phyloP scores from a whole-genome alignment of 2,888 invertebrate species.

The Dasysyrphus tricinctus region DNA sequence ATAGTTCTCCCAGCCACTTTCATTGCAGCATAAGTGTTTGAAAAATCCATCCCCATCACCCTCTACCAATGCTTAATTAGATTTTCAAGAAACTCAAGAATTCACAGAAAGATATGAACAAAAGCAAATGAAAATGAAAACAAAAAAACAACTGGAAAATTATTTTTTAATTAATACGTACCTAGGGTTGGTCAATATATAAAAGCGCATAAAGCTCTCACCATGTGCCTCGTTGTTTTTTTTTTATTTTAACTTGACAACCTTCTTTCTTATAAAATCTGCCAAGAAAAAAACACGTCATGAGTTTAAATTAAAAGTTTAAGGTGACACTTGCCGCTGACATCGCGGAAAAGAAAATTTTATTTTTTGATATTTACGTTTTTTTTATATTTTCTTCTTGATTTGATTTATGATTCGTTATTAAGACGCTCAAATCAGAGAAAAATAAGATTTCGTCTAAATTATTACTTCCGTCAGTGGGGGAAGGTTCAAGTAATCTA shows the following conservation, averaged over 20 bases:
- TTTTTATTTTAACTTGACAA: conserved; percentile 19
- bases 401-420: conserved; percentile 72
- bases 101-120: not conserved
- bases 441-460: conserved; percentile 39
- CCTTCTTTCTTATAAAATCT: conserved; percentile 3
- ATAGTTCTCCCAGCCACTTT: not conserved
- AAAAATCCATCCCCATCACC: not conserved
- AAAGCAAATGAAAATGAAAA: conserved; percentile 1
- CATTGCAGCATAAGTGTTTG: not conserved
- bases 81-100: conserved; percentile 16
- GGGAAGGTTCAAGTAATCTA: conserved; percentile 44
- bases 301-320: conserved; percentile 71
- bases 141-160: conserved; percentile 43
- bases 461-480: conserved; percentile 28
- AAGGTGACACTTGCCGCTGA: conserved; percentile 74
- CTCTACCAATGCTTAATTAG: conserved; percentile 14
- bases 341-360: conserved; percentile 39
- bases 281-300: conserved; percentile 43
- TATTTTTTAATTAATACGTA: conserved; percentile 72
- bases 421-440: conserved; percentile 52
- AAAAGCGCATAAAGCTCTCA: conserved; percentile 53
- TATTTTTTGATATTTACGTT: conserved; percentile 6
- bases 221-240: conserved; percentile 34
- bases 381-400: conserved; percentile 43
- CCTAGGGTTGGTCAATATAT: conserved; percentile 64